Evolutionary conservation across 2,113 vertebrate genomes (phyloP).

Genomic region (Sarotherodon lohbergeri): DNA sequence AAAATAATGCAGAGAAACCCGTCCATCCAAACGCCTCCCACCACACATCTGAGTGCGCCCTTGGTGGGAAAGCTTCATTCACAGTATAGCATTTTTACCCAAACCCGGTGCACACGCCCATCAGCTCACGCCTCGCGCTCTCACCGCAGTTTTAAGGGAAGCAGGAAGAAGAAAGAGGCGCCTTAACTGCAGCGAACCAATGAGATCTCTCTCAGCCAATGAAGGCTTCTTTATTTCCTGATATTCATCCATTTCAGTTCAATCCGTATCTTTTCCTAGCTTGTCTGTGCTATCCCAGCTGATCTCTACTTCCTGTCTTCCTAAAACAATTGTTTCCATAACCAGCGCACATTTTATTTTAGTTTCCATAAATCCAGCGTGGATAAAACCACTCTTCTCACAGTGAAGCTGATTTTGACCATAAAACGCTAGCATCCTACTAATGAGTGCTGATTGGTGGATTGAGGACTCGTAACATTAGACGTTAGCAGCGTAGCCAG

Average conservation of each 20-base stretch:
- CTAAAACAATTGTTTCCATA: neutral
- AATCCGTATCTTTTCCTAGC: no score
- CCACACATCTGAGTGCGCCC: neutral
- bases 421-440: neutral
- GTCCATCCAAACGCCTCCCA: neutral
- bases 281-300: neutral
- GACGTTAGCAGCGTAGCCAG: neutral
- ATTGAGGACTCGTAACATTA: neutral
- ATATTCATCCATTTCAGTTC: neutral
- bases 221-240: neutral
- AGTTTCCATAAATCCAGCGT: neutral
- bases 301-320: neutral
- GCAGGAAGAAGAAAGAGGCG: neutral
- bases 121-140: neutral
- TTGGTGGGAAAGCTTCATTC: neutral
- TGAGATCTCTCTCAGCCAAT: neutral
- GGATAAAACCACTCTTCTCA: neutral
- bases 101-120: neutral
- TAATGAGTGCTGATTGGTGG: neutral
- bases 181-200: neutral
- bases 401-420: neutral
- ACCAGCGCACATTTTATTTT: neutral
- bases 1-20: neutral
- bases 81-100: neutral
- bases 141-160: neutral